Percentiles rank a stretch among this genome's conserved stretches.
Conservation (phyloP, 30 jellyfish, hydroid and myxozoan species). For the Cassiopea xamachana region DNA sequence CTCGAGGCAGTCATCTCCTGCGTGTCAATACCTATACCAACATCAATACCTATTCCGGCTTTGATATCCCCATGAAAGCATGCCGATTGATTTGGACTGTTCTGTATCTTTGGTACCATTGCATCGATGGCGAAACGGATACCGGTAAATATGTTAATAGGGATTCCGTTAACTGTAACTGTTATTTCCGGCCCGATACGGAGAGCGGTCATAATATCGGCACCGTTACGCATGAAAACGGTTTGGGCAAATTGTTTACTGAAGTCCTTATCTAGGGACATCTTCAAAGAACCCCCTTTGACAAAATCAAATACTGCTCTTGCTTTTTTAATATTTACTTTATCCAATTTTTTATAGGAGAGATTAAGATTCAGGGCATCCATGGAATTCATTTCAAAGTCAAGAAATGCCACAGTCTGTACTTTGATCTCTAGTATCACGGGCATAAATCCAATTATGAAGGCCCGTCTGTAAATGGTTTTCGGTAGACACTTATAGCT, state of each 20-base stretch:
- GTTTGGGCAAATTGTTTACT: not conserved
- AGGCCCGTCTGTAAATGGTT: not conserved
- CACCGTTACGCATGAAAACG: not conserved
- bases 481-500: constrained; percentile 12
- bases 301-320: constrained; percentile 26
- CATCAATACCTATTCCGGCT: constrained; percentile 52
- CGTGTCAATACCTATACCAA: constrained; percentile 27
- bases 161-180: constrained; percentile 39
- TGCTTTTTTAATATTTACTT: constrained; percentile 22
- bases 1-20: not conserved
- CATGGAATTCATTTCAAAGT: not conserved
- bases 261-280: not conserved
- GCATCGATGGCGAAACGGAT: constrained; percentile 45
- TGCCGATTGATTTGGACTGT: not conserved
- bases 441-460: constrained; percentile 28
- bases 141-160: constrained; percentile 8
- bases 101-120: not conserved
- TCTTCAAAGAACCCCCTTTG: constrained; percentile 22
- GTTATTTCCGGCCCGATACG: constrained; percentile 55
- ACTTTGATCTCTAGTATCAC: constrained; percentile 19
- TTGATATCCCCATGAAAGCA: constrained; percentile 20
- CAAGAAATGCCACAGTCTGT: constrained; percentile 25
- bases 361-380: not conserved
- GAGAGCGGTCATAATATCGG: constrained; percentile 22
- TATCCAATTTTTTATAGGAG: constrained; percentile 1